Conservation (phyloP, 2,113 vertebrate genomes). For the Oryzias curvinotus region DNA sequence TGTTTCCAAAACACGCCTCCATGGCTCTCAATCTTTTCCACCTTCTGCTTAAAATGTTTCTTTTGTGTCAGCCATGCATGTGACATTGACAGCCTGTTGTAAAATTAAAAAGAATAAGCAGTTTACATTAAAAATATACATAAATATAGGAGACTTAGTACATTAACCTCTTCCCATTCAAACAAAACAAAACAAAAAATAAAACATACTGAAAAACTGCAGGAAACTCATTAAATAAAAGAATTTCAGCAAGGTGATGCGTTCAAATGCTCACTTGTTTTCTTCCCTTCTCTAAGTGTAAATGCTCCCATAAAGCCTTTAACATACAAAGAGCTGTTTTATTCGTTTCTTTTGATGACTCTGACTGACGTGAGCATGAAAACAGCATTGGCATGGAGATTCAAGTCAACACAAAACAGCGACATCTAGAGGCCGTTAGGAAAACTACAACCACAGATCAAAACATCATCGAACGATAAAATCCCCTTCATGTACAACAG, state of each 20-base stretch:
- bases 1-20: constrained; percentile 82
- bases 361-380: too few species aligned
- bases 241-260: background rate
- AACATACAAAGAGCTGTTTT: too few species aligned
- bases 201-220: background rate
- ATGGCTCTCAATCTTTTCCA: constrained; percentile 51
- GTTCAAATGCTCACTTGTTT: background rate
- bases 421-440: constrained; percentile 15
- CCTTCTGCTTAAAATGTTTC: constrained; percentile 4
- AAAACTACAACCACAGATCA: constrained; percentile 1
- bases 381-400: background rate
- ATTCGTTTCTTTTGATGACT: too few species aligned
- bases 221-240: background rate
- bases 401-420: constrained; percentile 42
- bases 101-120: background rate
- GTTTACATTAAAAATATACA: too few species aligned
- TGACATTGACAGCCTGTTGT: constrained; percentile 30
- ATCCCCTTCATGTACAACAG: background rate
- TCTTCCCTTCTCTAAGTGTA: background rate
- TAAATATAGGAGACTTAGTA: too few species aligned
- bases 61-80: constrained; percentile 10
- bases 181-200: too few species aligned
- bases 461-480: background rate
- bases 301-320: too few species aligned
- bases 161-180: background rate